These are phyloP conservation scores for Monoplex corrugatus DNA, from an alignment of 2,888 invertebrate species.

Conservation along the genomic window DNA sequence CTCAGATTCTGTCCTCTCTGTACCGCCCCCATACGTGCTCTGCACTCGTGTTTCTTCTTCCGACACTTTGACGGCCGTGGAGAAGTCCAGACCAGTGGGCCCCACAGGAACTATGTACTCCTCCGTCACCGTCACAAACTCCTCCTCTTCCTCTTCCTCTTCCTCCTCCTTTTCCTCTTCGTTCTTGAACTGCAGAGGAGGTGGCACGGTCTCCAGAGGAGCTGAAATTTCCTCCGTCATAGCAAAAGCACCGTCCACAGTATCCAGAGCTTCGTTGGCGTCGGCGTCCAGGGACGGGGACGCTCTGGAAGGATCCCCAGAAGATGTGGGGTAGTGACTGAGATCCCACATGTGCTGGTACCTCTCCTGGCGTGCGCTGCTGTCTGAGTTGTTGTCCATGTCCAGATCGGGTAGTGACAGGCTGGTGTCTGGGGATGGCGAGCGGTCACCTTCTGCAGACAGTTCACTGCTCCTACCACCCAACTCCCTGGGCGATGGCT, in stretches of 20 bases:
- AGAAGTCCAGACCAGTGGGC: conserved; percentile 55
- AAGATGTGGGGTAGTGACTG: too few species aligned
- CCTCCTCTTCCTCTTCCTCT: conserved; percentile 55
- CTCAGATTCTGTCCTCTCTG: background rate
- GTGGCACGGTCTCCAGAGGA: conserved; percentile 54
- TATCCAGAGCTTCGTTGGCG: background rate
- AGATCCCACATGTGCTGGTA: too few species aligned
- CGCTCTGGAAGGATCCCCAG: background rate
- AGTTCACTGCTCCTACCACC: too few species aligned
- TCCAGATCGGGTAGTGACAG: conserved; percentile 55
- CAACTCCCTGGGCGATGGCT: too few species aligned
- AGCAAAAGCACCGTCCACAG: background rate
- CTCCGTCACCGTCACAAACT: conserved; percentile 58
- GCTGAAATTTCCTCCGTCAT: conserved; percentile 55
- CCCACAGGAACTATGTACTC: conserved; percentile 58
- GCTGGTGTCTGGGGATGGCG: conserved; percentile 51
- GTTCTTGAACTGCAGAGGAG: conserved; percentile 50
- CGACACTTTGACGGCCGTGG: conserved; percentile 59
- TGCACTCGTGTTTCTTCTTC: conserved; percentile 46
- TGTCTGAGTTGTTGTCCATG: conserved; percentile 60
- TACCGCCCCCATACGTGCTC: background rate
- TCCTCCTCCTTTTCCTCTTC: background rate
- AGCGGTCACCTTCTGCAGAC: too few species aligned
- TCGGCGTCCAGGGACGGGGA: background rate
- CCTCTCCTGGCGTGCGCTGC: too few species aligned